Evolutionary conservation across 2,888 invertebrate species (phyloP), one percentile per base, ranked within the genome.

Genomic region (Leucophora obtusa): DNA sequence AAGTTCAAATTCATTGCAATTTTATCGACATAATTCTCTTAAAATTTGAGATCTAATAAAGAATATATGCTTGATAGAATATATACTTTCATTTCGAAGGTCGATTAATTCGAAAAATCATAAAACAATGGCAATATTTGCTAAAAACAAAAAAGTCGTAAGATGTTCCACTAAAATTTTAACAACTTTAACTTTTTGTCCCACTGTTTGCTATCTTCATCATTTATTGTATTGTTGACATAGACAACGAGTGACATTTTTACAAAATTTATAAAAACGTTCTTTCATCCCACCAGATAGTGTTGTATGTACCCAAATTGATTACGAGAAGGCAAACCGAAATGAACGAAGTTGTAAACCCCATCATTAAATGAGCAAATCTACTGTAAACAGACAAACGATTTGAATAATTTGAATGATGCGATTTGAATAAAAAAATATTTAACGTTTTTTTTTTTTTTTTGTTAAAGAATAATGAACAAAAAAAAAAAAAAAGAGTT

Each of bases 351-450:
- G 35, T 50, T 51, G 59, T 75, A 58, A 60, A 60, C 53, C 60
- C 68, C 76, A 85, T 89, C 89, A 90, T 90, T 89, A 89, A 89
- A 87, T 89, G 89, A 88, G 88, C 89, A 90, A 90, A 90, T 90
- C 88, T 89, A 90, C 89, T 89, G 90, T 89, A 89, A 90, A 89
- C 87, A 89, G 88, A 87, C 89, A 88, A 81, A 89, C 89, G 89
- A 86, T 89, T 88, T 89, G 89, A 89, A 90, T 89, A 88, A 77
- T 66, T 81, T 58, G 59, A 54, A 59, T 59, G 66, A 75, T 71
- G 76, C 63, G 76, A 72, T 76, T 65, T 76, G 69, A 73, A 72
- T 73, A 38, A 65, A 28, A 28, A 62, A 24, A 75, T 69, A 59
- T 54, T 65, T 43, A 69, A 65, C 38, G 35, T 17, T 33, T 56